Conservation (phyloP, 1,140 invertebrate genomes). For the Telenomus remus region DNA sequence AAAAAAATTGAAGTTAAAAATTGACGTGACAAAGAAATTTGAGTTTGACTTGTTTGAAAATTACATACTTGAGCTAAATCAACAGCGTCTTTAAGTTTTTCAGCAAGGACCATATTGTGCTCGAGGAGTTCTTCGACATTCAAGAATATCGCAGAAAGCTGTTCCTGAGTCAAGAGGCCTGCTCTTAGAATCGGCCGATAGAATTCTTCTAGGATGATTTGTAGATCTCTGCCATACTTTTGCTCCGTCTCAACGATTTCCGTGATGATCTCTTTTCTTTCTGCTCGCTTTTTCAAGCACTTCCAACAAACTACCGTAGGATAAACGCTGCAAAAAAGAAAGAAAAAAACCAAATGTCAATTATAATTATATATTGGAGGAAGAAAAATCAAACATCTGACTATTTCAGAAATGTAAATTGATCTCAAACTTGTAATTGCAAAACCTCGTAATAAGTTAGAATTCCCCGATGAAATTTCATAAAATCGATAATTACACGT, state of each 20-base stretch:
- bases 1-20: no score
- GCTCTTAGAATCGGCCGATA: slow-evolving; percentile 94
- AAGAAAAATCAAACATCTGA: no score
- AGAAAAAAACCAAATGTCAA: not conserved
- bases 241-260: slow-evolving; percentile 98
- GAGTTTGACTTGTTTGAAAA: not conserved
- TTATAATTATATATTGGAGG: no score
- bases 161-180: slow-evolving; percentile 86
- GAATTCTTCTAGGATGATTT: slow-evolving; percentile 95
- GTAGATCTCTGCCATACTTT: slow-evolving; percentile 93
- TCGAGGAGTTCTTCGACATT: slow-evolving; percentile 94
- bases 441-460: no score
- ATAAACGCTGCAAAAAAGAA: slow-evolving; percentile 76
- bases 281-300: slow-evolving; percentile 89
- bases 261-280: slow-evolving; percentile 94
- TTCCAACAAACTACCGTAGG: slow-evolving; percentile 90
- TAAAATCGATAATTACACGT: no score
- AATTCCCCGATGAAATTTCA: no score
- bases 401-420: no score
- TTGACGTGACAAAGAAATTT: not conserved
- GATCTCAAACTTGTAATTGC: no score
- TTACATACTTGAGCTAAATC: slow-evolving; percentile 81
- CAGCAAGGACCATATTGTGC: slow-evolving; percentile 89
- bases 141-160: slow-evolving; percentile 92
- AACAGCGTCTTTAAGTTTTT: slow-evolving; percentile 90